Conservation (phyloP, 2,113 vertebrate species). For the Mesoclemmys tuberculata region DNA sequence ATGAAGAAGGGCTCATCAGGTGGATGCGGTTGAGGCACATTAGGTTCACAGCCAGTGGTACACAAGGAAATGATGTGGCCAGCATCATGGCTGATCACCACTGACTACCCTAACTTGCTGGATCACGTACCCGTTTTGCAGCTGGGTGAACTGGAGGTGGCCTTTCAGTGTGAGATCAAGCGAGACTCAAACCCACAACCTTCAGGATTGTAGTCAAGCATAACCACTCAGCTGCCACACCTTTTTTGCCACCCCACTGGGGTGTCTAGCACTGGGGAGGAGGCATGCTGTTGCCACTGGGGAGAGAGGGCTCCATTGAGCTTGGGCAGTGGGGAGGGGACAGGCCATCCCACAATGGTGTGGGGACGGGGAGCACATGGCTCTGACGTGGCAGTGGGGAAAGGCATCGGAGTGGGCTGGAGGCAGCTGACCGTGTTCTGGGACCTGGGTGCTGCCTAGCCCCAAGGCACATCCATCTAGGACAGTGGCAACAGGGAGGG, state of each 20-base stretch:
- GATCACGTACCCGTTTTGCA: background rate
- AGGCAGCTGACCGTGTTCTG: background rate
- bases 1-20: background rate
- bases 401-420: background rate
- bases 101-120: background rate
- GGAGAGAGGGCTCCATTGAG: background rate
- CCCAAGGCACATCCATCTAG: background rate
- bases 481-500: background rate
- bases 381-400: background rate
- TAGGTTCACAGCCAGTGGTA: background rate
- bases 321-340: background rate
- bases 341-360: background rate
- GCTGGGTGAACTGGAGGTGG: background rate
- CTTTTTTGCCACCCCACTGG: background rate
- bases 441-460: background rate
- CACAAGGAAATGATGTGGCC: background rate
- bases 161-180: background rate
- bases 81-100: background rate
- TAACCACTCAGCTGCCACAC: background rate
- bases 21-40: background rate
- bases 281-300: background rate
- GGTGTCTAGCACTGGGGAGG: background rate
- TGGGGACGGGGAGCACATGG: too few relatives aligned
- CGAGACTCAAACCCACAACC: background rate
- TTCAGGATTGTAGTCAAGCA: background rate